These are phyloP conservation scores for Acipenser ruthenus DNA, from an alignment of 2,797 vertebrate genomes.

Conservation along the genomic window DNA sequence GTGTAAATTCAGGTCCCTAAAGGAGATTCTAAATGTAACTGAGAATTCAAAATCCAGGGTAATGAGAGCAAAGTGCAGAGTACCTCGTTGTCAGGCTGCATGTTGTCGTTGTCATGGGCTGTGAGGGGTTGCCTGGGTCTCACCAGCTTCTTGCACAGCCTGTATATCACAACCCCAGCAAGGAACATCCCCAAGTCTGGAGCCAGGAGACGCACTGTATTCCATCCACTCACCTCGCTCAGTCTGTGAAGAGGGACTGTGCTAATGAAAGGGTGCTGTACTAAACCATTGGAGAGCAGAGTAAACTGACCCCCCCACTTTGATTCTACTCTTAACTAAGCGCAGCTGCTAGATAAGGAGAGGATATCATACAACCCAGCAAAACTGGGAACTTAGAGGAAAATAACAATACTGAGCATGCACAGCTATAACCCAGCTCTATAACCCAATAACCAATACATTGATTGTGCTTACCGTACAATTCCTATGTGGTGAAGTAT, in stretches of 20 bases:
- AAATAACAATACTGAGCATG: background rate
- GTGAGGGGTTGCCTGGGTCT: conserved; percentile 27
- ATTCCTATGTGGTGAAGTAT: conserved; percentile 59
- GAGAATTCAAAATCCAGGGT: background rate
- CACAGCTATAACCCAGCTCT: background rate
- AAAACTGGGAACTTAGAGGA: too few species aligned
- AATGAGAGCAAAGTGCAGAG: background rate
- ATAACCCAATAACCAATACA: background rate
- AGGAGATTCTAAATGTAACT: too few species aligned
- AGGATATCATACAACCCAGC: background rate
- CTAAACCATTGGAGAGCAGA: too few species aligned
- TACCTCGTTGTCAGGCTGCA: conserved; percentile 43
- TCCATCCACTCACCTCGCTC: conserved; percentile 46
- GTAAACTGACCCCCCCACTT: too few species aligned
- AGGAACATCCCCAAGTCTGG: conserved; percentile 53
- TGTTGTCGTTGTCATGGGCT: conserved; percentile 41
- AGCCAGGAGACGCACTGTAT: conserved; percentile 51
- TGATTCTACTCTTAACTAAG: background rate
- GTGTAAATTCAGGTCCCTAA: background rate
- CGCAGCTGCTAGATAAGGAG: background rate
- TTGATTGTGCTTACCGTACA: conserved; percentile 45
- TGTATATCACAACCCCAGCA: conserved; percentile 40
- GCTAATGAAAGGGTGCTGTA: too few species aligned
- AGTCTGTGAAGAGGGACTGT: conserved; percentile 43
- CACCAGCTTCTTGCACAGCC: conserved; percentile 48